Base-by-base conservation (phyloP, 2,113 vertebrate genomes). In the Zeus faber region DNA sequence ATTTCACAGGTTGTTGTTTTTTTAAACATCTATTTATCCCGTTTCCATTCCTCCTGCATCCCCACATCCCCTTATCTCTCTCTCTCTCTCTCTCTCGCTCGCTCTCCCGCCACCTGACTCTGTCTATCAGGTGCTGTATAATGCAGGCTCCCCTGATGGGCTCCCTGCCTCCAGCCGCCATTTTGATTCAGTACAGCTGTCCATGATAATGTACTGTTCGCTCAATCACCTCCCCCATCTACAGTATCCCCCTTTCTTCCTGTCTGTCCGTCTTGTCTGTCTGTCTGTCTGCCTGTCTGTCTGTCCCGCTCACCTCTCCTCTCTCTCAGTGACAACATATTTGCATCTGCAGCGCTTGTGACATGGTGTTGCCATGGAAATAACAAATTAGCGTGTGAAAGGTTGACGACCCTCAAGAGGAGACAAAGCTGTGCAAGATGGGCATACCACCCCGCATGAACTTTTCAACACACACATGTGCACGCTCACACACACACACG, bases 161-260 rank as follows among this genome's bases (percentile, higher is more conserved):
- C 76, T 80, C 80, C 79, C 76, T 81, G 79, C 77, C 79, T 79
- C 81, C 63, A 77, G 85, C 87, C 84, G 85, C 87, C 89, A 89
- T 90, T 88, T 90, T 90, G 89, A 86, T 88, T 88, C 84, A 85
- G 85, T 85, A 80, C 81, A 85, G 84, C 86, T 89, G 87, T 89
- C 85, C 83, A 74, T 82, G 81, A 85, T 85, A 81, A 85, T 85
- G 83, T 83, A 84, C 81, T 80, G 74, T 79, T 87, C 85, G 76
- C 81, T 84, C 83, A 78, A 83, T 85, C 83, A 81, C 72, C n/a
- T n/a, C n/a, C n/a, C n/a, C n/a, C n/a, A n/a, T n/a, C n/a, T n/a
- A n/a, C n/a, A n/a, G n/a, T n/a, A n/a, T n/a, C n/a, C n/a, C 74
- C 31, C 49, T 76, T 75, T 72, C 57, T 77, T 63, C 52, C 55